phyloP scores from a whole-genome alignment of 2,797 vertebrate species.

The Podarcis lilfordi region DNA sequence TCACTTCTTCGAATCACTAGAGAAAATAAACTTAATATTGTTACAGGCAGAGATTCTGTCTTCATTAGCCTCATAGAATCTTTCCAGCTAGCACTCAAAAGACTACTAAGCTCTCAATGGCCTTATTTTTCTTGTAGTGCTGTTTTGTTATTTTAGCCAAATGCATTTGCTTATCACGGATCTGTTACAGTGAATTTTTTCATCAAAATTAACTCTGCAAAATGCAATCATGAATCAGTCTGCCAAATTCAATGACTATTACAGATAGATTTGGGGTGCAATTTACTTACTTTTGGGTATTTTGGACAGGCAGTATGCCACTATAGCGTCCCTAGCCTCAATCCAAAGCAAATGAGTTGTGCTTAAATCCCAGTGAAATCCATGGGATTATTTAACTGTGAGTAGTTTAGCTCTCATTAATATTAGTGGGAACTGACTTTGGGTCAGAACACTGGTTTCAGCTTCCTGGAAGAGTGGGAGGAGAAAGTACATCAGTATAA shows the following conservation, averaged over 20 bases:
- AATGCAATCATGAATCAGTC: neutral
- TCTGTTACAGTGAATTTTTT: constrained; percentile 53
- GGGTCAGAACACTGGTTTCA: neutral
- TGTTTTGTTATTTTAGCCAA: constrained; percentile 50
- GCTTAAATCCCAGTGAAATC: neutral
- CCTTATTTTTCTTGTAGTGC: constrained; percentile 69
- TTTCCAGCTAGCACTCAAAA: constrained; percentile 80
- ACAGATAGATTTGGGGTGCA: neutral
- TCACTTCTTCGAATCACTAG: constrained; percentile 91
- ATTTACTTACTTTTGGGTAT: neutral
- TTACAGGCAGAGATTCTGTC: constrained; percentile 90
- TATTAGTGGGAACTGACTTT: neutral
- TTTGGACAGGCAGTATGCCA: neutral
- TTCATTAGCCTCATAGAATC: constrained; percentile 94
- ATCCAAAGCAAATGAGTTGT: neutral
- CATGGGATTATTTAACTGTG: neutral
- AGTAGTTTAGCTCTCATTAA: neutral
- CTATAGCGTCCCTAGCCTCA: neutral
- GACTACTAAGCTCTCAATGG: constrained; percentile 73
- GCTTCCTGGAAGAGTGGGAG: neutral
- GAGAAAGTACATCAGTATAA: neutral
- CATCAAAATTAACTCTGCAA: neutral
- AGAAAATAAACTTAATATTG: constrained; percentile 93
- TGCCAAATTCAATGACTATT: neutral
- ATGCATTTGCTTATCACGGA: constrained; percentile 71